Conservation (phyloP, 2,888 invertebrate species). For the Gymnosoma rotundatum region DNA sequence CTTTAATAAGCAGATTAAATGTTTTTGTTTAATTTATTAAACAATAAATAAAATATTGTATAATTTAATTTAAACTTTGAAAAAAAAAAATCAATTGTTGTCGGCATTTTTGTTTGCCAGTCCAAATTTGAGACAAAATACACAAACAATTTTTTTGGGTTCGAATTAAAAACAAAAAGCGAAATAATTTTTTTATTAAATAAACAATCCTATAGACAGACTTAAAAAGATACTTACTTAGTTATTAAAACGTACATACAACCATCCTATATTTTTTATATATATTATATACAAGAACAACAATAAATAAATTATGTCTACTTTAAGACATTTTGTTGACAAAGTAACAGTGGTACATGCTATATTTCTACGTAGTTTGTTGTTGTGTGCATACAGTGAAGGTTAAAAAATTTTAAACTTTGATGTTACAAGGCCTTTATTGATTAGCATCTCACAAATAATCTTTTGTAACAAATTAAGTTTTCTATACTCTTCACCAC, state of each 20-base stretch:
- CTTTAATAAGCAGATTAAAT: conserved; percentile 47
- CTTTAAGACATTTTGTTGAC: conserved; percentile 58
- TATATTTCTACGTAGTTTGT: conserved; percentile 10
- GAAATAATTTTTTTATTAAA: background rate
- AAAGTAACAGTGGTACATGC: conserved; percentile 45
- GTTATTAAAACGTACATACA: background rate
- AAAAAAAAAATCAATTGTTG: conserved; percentile 26
- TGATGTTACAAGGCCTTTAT: background rate
- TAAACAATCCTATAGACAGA: background rate
- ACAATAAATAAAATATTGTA: background rate
- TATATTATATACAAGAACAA: conserved; percentile 23
- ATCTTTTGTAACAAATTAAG: no score
- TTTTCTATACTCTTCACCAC: no score
- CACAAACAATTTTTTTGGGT: conserved; percentile 14
- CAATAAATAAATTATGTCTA: conserved; percentile 56
- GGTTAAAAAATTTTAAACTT: background rate
- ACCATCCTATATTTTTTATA: conserved; percentile 7
- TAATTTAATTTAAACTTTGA: conserved; percentile 20
- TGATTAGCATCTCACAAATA: no score
- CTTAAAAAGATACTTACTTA: background rate
- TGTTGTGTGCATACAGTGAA: background rate
- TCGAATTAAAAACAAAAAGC: conserved; percentile 24
- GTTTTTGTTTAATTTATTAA: background rate
- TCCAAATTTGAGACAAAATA: conserved; percentile 41
- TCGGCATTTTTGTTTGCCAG: conserved; percentile 50